Evolutionary conservation across 2,797 vertebrate species (phyloP), one percentile per base, ranked within the genome.

Genomic region (Linurgus olivaceus): DNA sequence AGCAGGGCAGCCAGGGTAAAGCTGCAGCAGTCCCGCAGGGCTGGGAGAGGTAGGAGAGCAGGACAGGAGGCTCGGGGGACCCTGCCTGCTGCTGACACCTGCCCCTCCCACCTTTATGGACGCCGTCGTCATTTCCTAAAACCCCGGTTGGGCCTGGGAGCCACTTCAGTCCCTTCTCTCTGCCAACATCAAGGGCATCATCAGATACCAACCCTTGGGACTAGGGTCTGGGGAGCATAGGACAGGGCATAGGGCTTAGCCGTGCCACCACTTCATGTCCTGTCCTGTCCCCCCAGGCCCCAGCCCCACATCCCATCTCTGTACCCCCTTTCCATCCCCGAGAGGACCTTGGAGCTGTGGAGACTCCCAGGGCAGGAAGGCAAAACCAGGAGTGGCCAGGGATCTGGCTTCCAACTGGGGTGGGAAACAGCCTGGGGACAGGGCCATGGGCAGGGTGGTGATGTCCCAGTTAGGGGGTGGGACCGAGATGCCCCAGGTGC

Each of bases 181-280:
- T 73, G 44, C 52, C 52, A 28, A 2, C 9, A 24, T 20, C 35
- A 24, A 61, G 35, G 29, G 29, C 57, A 42, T 38, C n/a, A 25
- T 45, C 52, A 17, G 38, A 31, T 47, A 7, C 35, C n/a, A n/a
- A 4, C 14, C 8, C 6, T 28, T 12, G 51, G 33, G 35, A 17
- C 13, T 42, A 35, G 24, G 31, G 10, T 26, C 16, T 62, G 54
- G 35, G 23, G 20, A 7, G 3, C 37, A n/a, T 0, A 3, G 38
- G 40, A 31, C 10, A 28, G 45, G 40, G 38, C 31, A 13, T 1
- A 26, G 31, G 23, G 45, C 23, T 55, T 4, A 52, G 61, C n/a
- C 0, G 0, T 85, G 44, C 26, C n/a, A 23, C 38, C 3, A 1
- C 13, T 7, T 28, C 23, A 2, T 52, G 33, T 47, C 17, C 26